Percentiles rank a stretch among this genome's conserved stretches.
phyloP scores from a whole-genome alignment of 1,140 invertebrate genomes.

The Drosophila ambigua region DNA sequence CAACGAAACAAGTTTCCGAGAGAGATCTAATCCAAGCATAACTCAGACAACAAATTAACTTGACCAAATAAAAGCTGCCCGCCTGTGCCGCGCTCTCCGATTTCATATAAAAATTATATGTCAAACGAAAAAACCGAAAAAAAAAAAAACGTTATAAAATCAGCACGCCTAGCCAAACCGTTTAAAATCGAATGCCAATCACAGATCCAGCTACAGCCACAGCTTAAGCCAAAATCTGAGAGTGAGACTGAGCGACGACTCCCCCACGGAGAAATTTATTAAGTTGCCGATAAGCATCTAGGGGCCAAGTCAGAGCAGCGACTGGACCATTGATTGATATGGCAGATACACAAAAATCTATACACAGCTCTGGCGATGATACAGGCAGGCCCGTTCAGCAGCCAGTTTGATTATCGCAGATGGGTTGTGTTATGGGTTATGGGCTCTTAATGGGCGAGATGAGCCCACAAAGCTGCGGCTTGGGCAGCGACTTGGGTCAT shows the following conservation, averaged over 20 bases:
- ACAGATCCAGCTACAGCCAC: slow-evolving; percentile 4
- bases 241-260: slow-evolving; percentile 23
- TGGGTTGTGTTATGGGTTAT: slow-evolving; percentile 31
- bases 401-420: slow-evolving; percentile 25
- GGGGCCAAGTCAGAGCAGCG: slow-evolving; percentile 35
- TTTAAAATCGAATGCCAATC: slow-evolving; percentile 69
- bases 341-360: slow-evolving; percentile 20
- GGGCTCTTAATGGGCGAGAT: slow-evolving; percentile 51
- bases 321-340: slow-evolving; percentile 73
- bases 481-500: slow-evolving; percentile 18
- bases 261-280: slow-evolving; percentile 80
- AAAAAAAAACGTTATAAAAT: slow-evolving; percentile 59
- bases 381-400: slow-evolving; percentile 6
- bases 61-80: slow-evolving; percentile 36
- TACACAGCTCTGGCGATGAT: neutral
- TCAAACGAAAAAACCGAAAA: slow-evolving; percentile 26
- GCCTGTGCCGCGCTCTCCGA: slow-evolving; percentile 44
- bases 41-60: slow-evolving; percentile 68
- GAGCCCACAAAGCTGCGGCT: slow-evolving; percentile 36
- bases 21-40: slow-evolving; percentile 60
- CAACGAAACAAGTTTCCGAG: slow-evolving; percentile 62
- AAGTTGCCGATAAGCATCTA: slow-evolving; percentile 70
- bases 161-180: slow-evolving; percentile 75
- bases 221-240: slow-evolving; percentile 3
- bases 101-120: slow-evolving; percentile 61